phyloP scores from a whole-genome alignment of 1,140 invertebrate genomes.

The Zophobas atratus region DNA sequence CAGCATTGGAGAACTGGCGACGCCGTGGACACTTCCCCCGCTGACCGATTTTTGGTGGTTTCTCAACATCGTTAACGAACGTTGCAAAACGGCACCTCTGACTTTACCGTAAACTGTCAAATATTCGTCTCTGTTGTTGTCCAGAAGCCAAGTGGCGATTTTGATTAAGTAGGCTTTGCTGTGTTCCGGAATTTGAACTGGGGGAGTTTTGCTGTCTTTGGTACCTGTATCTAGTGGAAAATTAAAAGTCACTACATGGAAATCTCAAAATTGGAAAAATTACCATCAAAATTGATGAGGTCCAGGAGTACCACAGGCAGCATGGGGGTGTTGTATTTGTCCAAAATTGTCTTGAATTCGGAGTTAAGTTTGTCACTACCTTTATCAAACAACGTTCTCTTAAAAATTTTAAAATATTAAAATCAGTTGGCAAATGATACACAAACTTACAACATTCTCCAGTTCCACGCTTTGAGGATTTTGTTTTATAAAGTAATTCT shows the following conservation, averaged over 20 bases:
- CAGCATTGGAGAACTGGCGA: conserved; percentile 65
- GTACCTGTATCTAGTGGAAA: conserved; percentile 24
- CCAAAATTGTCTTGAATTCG: conserved; percentile 90
- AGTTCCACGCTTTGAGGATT: conserved; percentile 95
- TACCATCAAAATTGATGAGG: conserved; percentile 90
- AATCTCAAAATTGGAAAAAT: conserved; percentile 10
- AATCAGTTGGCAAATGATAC: conserved; percentile 55
- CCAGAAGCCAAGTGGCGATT: conserved; percentile 88
- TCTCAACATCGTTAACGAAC: conserved; percentile 83
- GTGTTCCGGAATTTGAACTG: conserved; percentile 69
- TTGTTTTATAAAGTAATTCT: conserved; percentile 93
- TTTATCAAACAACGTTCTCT: conserved; percentile 82
- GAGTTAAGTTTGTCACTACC: conserved; percentile 84
- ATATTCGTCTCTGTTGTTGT: conserved; percentile 85
- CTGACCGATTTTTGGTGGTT: conserved; percentile 87
- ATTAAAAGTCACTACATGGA: not conserved
- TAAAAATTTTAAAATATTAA: conserved; percentile 59
- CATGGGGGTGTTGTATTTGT: conserved; percentile 89
- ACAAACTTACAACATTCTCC: conserved; percentile 84
- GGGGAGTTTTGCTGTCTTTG: conserved; percentile 55
- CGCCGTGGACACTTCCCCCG: conserved; percentile 73
- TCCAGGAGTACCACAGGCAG: conserved; percentile 89
- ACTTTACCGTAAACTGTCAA: conserved; percentile 86
- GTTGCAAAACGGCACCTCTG: conserved; percentile 82
- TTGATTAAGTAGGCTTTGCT: conserved; percentile 81